Evolutionary conservation across 2,797 vertebrate species (phyloP).

Genomic region (Lutjanus argentimaculatus): DNA sequence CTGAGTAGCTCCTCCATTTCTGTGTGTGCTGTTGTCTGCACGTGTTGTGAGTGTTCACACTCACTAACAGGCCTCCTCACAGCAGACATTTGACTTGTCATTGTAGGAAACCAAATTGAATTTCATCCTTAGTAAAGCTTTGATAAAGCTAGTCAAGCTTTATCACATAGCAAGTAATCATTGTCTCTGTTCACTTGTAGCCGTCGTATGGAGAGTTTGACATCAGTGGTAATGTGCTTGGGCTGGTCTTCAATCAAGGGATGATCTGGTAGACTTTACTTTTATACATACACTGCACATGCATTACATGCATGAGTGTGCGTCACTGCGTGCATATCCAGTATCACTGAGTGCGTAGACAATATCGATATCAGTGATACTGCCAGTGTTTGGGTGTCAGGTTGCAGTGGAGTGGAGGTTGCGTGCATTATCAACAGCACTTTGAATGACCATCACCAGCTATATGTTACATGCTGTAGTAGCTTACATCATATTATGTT

Average conservation of each 20-base stretch:
- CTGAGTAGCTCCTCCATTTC: background rate
- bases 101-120: background rate
- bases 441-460: background rate
- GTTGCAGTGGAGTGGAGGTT: conserved; percentile 4
- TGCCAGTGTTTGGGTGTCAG: conserved; percentile 7
- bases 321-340: conserved; percentile 15
- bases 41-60: background rate
- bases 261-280: conserved; percentile 94
- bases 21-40: background rate
- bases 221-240: conserved; percentile 97
- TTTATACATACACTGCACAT: background rate
- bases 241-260: conserved; percentile 98
- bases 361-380: background rate
- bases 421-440: background rate
- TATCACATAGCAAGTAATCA: background rate
- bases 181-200: conserved; percentile 77
- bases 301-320: background rate
- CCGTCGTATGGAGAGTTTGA: conserved; percentile 98
- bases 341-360: conserved; percentile 1
- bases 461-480: background rate
- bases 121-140: background rate
- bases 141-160: background rate
- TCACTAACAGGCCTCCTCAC: background rate
- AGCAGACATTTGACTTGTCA: background rate
- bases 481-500: background rate